Conservation (phyloP, 2,888 invertebrate genomes). For the Siphonodentalium dalli region DNA sequence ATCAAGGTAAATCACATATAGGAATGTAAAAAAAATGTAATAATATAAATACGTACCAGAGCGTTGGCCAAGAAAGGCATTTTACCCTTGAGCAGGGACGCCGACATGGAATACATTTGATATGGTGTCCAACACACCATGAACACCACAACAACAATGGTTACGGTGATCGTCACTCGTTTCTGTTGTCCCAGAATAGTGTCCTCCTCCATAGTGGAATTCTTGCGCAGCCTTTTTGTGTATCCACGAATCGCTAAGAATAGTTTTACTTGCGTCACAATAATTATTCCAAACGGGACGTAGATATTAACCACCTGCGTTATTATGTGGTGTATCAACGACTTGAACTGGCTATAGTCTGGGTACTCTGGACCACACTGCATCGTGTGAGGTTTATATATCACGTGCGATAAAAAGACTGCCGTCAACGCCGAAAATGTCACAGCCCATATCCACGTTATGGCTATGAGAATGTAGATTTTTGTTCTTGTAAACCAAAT, state of each 20-base stretch:
- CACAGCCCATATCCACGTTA: slow-evolving; percentile 63
- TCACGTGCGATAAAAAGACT: slow-evolving; percentile 51
- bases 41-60: too few species aligned
- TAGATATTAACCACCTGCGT: slow-evolving; percentile 55
- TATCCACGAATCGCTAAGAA: slow-evolving; percentile 60
- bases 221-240: slow-evolving; percentile 45
- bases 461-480: slow-evolving; percentile 58
- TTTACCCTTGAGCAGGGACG: too few species aligned
- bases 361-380: slow-evolving; percentile 65
- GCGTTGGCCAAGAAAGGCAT: too few species aligned
- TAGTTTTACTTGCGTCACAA: slow-evolving; percentile 61
- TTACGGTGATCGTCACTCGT: too few species aligned
- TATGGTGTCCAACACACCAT: too few species aligned
- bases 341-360: slow-evolving; percentile 16
- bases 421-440: slow-evolving; percentile 56
- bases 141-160: too few species aligned
- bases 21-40: too few species aligned
- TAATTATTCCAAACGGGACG: slow-evolving; percentile 58
- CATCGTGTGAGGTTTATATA: slow-evolving; percentile 52
- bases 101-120: too few species aligned
- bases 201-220: too few species aligned
- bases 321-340: slow-evolving; percentile 50
- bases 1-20: too few species aligned
- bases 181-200: too few species aligned
- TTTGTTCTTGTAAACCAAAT: slow-evolving; percentile 51